Evolutionary conservation across 1,140 invertebrate genomes (phyloP).

Genomic region (Micrasema longulum): DNA sequence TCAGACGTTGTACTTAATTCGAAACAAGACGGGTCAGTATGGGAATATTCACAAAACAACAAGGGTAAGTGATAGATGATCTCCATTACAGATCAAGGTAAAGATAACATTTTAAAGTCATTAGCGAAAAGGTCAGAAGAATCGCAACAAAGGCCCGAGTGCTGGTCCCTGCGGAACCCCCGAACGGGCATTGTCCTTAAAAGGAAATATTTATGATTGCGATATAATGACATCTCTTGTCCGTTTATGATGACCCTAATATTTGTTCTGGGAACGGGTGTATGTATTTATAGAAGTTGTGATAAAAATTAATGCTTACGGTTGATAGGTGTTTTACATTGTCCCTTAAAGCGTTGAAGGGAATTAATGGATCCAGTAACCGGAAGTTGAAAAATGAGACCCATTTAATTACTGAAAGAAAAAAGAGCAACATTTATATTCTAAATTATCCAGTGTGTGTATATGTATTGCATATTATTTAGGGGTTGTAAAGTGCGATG

Average conservation of each 20-base stretch:
- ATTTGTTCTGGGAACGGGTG: slow-evolving; percentile 27
- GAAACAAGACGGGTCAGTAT: slow-evolving; percentile 26
- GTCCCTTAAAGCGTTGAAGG: slow-evolving; percentile 29
- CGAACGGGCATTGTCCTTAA: slow-evolving; percentile 11
- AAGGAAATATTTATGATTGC: slow-evolving; percentile 32
- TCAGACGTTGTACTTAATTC: slow-evolving; percentile 24
- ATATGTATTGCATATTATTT: no score
- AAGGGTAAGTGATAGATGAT: slow-evolving; percentile 28
- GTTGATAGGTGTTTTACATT: slow-evolving; percentile 29
- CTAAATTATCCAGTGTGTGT: no score
- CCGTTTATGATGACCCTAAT: slow-evolving; percentile 35
- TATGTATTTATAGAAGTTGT: slow-evolving; percentile 41
- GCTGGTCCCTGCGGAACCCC: not conserved
- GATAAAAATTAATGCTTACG: slow-evolving; percentile 42
- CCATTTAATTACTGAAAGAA: not conserved
- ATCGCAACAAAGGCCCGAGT: slow-evolving; percentile 18
- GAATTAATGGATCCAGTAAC: slow-evolving; percentile 23
- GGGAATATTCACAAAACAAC: slow-evolving; percentile 3
- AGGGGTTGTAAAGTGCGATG: no score
- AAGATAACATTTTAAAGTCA: slow-evolving; percentile 38
- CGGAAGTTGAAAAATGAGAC: slow-evolving; percentile 33
- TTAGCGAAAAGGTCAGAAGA: slow-evolving; percentile 46
- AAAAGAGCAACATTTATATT: no score
- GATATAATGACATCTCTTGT: slow-evolving; percentile 30
- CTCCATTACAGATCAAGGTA: slow-evolving; percentile 4